Evolutionary conservation across 2,113 vertebrate species (phyloP), one percentile per base, ranked within the genome.

Genomic region (Eleginops maclovinus): DNA sequence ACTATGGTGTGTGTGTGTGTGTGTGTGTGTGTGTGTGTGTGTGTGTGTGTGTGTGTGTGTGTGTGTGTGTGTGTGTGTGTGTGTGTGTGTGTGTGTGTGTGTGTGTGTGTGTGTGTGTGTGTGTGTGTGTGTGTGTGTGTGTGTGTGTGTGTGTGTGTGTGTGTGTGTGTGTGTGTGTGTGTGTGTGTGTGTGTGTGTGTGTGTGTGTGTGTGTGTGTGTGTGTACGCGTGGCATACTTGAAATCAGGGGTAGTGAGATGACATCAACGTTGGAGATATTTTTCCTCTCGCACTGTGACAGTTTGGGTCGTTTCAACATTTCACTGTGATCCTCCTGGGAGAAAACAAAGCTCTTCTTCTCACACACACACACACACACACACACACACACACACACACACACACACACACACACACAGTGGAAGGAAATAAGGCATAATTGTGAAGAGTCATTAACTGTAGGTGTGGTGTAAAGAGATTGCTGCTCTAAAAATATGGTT

Each of bases 311-410:
- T 54, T 73, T 78, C 41, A n/a, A 26, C 63, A 49, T 22, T 16
- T 49, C 2, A 2, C 31, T 36, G 13, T 36, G 46, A 73, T 79
- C 59, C 79, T 70, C 36, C 61, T 49, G 70, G 63, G 64, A 8
- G 46, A 62, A 72, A 81, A 76, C 50, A 47, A 3, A 71, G 63
- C 85, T 84, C 36, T 36, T 82, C 85, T 77, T 56, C 75, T 49
- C 28, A 28, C 31, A 36, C 31, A 81, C 21, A 24, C 40, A 31
- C 17, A 28, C 51, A 67, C 72, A 43, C 70, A 66, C 69, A 47
- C 63, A 49, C 17, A 58, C 9, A 31, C 13, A 28, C 26, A 81
- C 21, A 24, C 36, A 28, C 16, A 26, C 51, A 66, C 72, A 43
- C 70, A 66, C 69, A 47, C 63, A 49, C 17, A 58, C 10, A 31